phyloP scores from a whole-genome alignment of 2,888 invertebrate species.

The Alloscopus bannaensis region DNA sequence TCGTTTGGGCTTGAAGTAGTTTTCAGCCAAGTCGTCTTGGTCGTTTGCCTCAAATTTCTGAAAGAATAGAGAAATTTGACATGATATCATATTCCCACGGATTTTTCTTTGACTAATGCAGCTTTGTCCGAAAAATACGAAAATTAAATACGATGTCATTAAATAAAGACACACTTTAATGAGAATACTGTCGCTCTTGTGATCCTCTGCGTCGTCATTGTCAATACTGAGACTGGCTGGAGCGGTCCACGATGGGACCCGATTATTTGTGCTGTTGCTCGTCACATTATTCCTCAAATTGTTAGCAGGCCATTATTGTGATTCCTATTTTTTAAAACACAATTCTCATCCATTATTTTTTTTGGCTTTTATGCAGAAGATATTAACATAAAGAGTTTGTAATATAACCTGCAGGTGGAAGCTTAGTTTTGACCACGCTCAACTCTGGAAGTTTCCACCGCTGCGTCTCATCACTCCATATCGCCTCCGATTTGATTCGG shows the following conservation, averaged over 20 bases:
- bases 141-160: too few species aligned
- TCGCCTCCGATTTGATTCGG: slow-evolving; percentile 81
- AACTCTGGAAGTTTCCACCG: slow-evolving; percentile 84
- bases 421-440: slow-evolving; percentile 80
- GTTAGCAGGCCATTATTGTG: slow-evolving; percentile 75
- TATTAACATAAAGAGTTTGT: too few species aligned
- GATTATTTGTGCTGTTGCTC: slow-evolving; percentile 56
- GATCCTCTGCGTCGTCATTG: slow-evolving; percentile 65
- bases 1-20: slow-evolving; percentile 84
- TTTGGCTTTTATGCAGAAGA: too few species aligned
- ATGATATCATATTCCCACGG: too few species aligned
- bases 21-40: slow-evolving; percentile 81
- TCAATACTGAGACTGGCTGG: slow-evolving; percentile 70
- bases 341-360: too few species aligned
- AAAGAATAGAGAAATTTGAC: slow-evolving; percentile 63
- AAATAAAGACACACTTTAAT: slow-evolving; percentile 58
- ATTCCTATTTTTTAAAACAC: too few species aligned
- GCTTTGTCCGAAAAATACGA: too few species aligned
- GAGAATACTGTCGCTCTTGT: slow-evolving; percentile 67
- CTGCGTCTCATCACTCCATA: slow-evolving; percentile 86
- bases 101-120: too few species aligned
- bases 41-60: slow-evolving; percentile 79
- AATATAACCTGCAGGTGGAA: slow-evolving; percentile 81
- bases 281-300: slow-evolving; percentile 40
- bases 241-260: slow-evolving; percentile 71